These are phyloP conservation scores for Ptilonorhynchus violaceus DNA, from an alignment of 2,113 vertebrate species.

Conservation along the genomic window DNA sequence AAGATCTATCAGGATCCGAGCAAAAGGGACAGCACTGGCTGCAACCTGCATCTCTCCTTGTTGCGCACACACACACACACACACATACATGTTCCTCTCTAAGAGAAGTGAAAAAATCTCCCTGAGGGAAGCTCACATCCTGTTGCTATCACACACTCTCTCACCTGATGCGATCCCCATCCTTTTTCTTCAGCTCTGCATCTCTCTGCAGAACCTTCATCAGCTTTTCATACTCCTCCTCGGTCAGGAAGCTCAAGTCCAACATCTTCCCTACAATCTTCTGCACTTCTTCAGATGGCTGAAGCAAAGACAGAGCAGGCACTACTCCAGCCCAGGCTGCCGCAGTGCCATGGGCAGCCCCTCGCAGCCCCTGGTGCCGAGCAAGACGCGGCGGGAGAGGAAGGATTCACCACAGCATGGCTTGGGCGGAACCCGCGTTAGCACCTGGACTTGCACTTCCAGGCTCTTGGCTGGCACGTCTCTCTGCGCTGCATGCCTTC, in stretches of 20 bases:
- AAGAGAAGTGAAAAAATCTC: not conserved
- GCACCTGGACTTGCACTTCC: not conserved
- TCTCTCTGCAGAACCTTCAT: slow-evolving; percentile 74
- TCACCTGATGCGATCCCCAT: slow-evolving; percentile 75
- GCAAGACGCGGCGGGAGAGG: not conserved
- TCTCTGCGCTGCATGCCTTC: not conserved
- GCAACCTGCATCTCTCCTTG: not conserved
- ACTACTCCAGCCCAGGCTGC: not conserved
- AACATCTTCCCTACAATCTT: slow-evolving; percentile 45
- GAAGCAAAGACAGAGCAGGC: not conserved
- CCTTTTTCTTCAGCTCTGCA: slow-evolving; percentile 72
- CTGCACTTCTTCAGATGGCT: not conserved
- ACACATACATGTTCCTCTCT: not conserved
- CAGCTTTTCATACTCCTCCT: slow-evolving; percentile 71
- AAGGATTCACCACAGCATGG: slow-evolving; percentile 9
- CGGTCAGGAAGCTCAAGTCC: slow-evolving; percentile 72
- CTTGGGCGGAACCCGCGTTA: not conserved
- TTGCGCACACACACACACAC: no score
- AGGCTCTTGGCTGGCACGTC: not conserved
- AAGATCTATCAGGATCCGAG: not conserved
- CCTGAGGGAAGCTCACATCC: not conserved
- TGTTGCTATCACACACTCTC: not conserved
- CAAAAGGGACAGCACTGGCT: not conserved
- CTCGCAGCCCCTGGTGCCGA: not conserved
- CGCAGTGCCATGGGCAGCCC: not conserved